Percentiles rank a stretch among this genome's conserved stretches.
Evolutionary conservation across 2,797 vertebrate genomes (phyloP).

Genomic region (Toxotes lorentzi): DNA sequence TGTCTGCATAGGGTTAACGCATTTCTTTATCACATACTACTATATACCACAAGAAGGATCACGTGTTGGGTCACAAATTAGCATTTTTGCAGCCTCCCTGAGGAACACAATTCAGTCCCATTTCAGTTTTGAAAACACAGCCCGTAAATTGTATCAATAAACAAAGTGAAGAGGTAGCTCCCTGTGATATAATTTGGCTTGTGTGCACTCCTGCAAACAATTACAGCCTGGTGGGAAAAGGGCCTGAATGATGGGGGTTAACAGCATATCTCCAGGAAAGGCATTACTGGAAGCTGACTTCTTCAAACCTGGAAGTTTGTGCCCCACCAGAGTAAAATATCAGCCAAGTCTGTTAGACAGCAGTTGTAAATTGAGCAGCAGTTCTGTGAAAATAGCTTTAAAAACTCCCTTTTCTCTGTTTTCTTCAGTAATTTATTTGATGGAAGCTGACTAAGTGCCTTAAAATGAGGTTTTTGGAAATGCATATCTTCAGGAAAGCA

Average conservation of each 20-base stretch:
- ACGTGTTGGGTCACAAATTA: not conserved
- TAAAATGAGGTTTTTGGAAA: slow-evolving; percentile 22
- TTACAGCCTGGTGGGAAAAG: slow-evolving; percentile 5
- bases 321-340: slow-evolving; percentile 32
- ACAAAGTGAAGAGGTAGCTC: slow-evolving; percentile 40
- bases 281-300: slow-evolving; percentile 11
- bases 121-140: slow-evolving; percentile 47
- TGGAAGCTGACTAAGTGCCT: slow-evolving; percentile 22
- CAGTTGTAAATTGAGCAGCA: slow-evolving; percentile 22
- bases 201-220: slow-evolving; percentile 46
- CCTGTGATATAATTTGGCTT: slow-evolving; percentile 49
- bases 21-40: not conserved
- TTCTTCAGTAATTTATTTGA: slow-evolving; percentile 11
- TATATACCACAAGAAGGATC: not conserved
- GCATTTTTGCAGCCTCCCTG: slow-evolving; percentile 27
- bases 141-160: slow-evolving; percentile 48
- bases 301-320: slow-evolving; percentile 22
- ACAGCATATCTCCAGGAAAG: slow-evolving; percentile 25
- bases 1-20: not conserved
- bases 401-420: slow-evolving; percentile 2
- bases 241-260: slow-evolving; percentile 20
- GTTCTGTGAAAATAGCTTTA: slow-evolving; percentile 14
- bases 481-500: slow-evolving; percentile 3
- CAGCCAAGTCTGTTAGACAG: not conserved
- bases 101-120: slow-evolving; percentile 43